Conservation (phyloP, 1,140 invertebrate species). For the Tetragonula clypearis region DNA sequence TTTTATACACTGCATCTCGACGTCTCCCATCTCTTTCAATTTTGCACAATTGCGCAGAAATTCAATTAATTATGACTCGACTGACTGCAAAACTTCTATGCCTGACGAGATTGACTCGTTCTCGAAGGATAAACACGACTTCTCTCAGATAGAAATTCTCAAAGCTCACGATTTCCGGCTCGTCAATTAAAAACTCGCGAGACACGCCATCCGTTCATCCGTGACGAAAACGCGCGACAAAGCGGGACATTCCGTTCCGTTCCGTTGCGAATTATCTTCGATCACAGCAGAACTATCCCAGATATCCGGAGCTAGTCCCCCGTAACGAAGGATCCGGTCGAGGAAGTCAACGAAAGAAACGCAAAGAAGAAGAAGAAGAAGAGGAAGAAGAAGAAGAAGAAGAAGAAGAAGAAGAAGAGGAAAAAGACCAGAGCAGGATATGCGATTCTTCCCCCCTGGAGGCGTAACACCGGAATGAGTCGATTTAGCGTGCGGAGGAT, state of each 20-base stretch:
- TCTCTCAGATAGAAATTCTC: background rate
- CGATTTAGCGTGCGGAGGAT: background rate
- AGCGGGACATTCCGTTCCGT: background rate
- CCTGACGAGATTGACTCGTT: no score
- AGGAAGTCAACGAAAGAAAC: background rate
- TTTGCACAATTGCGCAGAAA: no score
- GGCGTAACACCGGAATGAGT: background rate
- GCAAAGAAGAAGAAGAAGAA: background rate
- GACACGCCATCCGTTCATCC: background rate
- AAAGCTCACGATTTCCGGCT: background rate
- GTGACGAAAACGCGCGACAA: background rate
- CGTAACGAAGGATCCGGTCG: constrained; percentile 9
- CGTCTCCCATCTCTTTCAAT: no score
- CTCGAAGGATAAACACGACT: no score
- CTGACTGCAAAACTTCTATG: no score
- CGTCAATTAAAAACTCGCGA: background rate
- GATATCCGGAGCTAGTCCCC: background rate
- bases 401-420: no score
- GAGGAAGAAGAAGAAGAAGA: no score
- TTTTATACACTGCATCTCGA: no score
- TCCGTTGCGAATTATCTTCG: background rate
- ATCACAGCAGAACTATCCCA: background rate
- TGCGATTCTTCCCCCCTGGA: background rate
- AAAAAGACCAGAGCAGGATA: background rate
- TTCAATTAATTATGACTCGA: no score